Base-by-base conservation (phyloP, 2,888 invertebrate genomes). In the Clostera curtula region DNA sequence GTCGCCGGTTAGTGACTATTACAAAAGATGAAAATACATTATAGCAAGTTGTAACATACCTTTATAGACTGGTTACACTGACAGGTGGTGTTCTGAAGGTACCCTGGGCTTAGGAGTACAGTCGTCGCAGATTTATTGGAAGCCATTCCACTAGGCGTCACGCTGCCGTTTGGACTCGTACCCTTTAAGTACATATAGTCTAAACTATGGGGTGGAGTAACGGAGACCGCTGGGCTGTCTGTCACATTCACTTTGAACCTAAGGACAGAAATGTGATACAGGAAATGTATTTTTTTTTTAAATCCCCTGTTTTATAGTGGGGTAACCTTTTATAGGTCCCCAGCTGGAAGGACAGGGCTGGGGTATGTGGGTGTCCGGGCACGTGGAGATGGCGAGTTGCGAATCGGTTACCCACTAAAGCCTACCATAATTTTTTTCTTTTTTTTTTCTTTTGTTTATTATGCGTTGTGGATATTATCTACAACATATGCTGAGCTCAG, bases 1-100 rank as follows among this genome's bases (percentile, higher is more conserved):
- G n/a, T n/a, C n/a, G n/a, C n/a, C n/a, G n/a, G n/a, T n/a, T n/a
- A n/a, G n/a, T n/a, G n/a, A n/a, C n/a, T n/a, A n/a, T 14, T 12
- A 19, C 4, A n/a, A 18, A 19, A 16, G 11, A 22, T 8, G 12
- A 13, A 15, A 2, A 24, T 3, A 19, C 12, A 13, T 7, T 9
- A 5, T 7, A 14, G n/a, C 7, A 5, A 12, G 5, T 4, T 9
- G 13, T 0, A 8, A 40, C 57, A 54, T 29, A 82, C 82, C 69
- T 74, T 80, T 24, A 80, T 66, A 17, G 79, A 80, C 46, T 80
- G 79, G 45, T 68, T 76, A 52, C 85, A 85, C 53, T 77, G 82
- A 44, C 85, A 86, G 18, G 71, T 77, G 10, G 63, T n/a, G n/a
- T n/a, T 67, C 40, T 75, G 80, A 25, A 85, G 56, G 40, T 83